A percentile compares a stretch with the other conserved stretches of the same genome.
Conservation (phyloP, 2,113 vertebrate species). For the Lagopus leucura region DNA sequence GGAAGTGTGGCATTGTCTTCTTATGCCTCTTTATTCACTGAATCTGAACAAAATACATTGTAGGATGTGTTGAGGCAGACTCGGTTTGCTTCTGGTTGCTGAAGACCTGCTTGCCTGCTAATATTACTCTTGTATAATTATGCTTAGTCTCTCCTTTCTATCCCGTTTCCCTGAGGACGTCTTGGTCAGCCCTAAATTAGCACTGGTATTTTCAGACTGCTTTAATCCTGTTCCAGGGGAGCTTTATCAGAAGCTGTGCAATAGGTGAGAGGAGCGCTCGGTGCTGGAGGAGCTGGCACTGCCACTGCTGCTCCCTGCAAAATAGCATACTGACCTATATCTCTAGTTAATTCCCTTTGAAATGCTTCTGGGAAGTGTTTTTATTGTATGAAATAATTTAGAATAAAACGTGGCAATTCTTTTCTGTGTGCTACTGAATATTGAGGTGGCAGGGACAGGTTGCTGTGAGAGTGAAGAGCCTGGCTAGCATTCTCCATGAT, state of each 20-base stretch:
- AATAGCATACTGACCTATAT: neutral
- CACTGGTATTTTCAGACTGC: slow-evolving; percentile 60
- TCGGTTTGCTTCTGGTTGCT: neutral
- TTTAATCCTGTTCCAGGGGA: slow-evolving; percentile 59
- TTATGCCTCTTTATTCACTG: neutral
- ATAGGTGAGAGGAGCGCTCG: neutral
- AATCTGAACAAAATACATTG: neutral
- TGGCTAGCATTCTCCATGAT: neutral
- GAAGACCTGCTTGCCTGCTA: neutral
- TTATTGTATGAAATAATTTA: neutral
- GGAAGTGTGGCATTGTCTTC: neutral
- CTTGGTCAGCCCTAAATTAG: slow-evolving; percentile 64
- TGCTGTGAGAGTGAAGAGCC: neutral
- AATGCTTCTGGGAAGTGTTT: neutral
- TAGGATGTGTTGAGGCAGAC: neutral
- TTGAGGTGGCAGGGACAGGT: neutral
- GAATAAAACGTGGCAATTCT: neutral
- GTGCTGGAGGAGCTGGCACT: neutral
- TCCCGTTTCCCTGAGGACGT: slow-evolving; percentile 55
- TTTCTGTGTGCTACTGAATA: neutral
- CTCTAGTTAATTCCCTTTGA: neutral
- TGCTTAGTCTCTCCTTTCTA: slow-evolving; percentile 58
- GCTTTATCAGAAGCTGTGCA: slow-evolving; percentile 7
- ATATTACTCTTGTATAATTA: slow-evolving; percentile 27
- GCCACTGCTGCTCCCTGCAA: neutral